phyloP scores from a whole-genome alignment of 2,113 vertebrate genomes.

The Peucedramus taeniatus region DNA sequence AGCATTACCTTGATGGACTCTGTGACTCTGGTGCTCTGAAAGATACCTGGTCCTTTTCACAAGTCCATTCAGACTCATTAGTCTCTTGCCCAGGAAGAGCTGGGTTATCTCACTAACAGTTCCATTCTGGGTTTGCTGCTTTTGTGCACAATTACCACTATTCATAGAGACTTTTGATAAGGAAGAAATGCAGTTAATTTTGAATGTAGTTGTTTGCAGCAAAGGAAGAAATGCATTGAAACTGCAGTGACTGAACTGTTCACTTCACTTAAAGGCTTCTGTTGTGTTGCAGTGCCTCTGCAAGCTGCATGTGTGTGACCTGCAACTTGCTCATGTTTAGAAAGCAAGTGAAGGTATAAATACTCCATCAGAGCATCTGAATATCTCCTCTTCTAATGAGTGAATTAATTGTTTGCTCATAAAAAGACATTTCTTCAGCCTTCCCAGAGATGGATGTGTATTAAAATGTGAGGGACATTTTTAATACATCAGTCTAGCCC shows the following conservation, averaged over 20 bases:
- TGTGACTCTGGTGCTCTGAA: background rate
- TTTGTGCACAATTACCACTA: background rate
- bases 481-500: background rate
- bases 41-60: rapidly evolving
- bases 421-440: background rate
- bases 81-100: background rate
- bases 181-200: background rate
- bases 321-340: background rate
- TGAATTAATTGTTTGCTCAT: background rate
- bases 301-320: background rate
- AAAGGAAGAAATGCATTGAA: background rate
- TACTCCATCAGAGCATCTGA: background rate
- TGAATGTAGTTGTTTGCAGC: background rate
- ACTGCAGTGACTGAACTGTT: background rate
- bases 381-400: background rate
- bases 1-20: background rate
- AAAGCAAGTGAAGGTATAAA: background rate
- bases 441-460: background rate
- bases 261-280: background rate
- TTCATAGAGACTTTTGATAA: background rate
- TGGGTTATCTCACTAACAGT: background rate
- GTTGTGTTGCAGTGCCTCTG: background rate
- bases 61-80: background rate
- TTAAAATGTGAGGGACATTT: background rate
- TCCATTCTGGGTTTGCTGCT: background rate